Evolutionary conservation across 2,888 invertebrate species (phyloP), one percentile per base, ranked within the genome.

Genomic region (Phoenoteleia sp.): DNA sequence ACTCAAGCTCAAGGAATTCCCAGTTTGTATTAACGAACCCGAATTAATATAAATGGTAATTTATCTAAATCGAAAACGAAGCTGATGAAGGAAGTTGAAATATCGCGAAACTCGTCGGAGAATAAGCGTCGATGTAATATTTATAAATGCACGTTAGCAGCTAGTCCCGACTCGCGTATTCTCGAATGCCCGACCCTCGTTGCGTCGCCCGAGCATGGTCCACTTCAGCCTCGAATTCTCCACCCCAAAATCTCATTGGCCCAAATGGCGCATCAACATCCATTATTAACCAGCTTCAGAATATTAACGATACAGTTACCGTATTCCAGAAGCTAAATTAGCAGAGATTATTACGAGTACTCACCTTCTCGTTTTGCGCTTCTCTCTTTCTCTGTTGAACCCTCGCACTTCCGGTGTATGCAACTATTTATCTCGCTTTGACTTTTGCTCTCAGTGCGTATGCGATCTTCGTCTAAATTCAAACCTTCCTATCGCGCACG

Each of bases 261-360:
- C 92, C 93, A 93, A 93, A 93, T 93, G 93, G 93, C 93, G 91
- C 93, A 93, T 93, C 93, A 93, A 92, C 93, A 92, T 93, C 91
- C 89, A 93, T 93, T 93, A 93, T 93, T 93, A 91, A 93, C 89
- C 90, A 87, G 90, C 88, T 92, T 90, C 92, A 91, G 93, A 93
- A 93, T 93, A 93, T 93, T 93, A 93, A 93, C 92, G 91, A 92
- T 92, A 92, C 92, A 91, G 92, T 93, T 93, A 92, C 91, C 91
- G 92, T 93, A 93, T 93, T 92, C 92, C 92, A 91, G 92, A 90
- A 91, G 92, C 92, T 92, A 91, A 93, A 93, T 93, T 93, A 93
- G 92, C 90, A 90, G 90, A 92, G 93, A 93, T 93, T 93, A 93
- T 93, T 93, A 92, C 92, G 91, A 92, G 92, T 92, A 92, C 89